phyloP scores from a whole-genome alignment of 2,888 invertebrate genomes.

The Sinhomidia bicolor region DNA sequence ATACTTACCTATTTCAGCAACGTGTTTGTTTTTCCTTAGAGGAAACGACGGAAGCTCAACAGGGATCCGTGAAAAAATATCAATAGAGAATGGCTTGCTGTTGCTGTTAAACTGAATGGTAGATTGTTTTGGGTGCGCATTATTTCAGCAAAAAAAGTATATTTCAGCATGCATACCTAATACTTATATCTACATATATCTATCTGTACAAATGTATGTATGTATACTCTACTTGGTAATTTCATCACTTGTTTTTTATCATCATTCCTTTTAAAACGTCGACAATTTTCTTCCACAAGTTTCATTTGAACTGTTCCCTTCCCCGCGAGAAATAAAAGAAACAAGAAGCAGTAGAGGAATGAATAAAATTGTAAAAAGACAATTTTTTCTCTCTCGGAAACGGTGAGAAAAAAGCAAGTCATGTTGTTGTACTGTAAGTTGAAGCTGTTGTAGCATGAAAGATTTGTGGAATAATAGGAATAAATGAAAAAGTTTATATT shows the following conservation, averaged over 20 bases:
- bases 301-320: conserved; percentile 4
- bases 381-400: background rate
- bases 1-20: conserved; percentile 13
- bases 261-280: conserved; percentile 42
- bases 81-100: background rate
- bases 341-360: background rate
- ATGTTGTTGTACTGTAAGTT: conserved; percentile 24
- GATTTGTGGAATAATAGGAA: conserved; percentile 45
- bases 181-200: background rate
- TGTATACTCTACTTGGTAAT: conserved; percentile 24
- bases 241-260: conserved; percentile 39
- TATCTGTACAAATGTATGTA: too few species aligned
- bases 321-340: background rate
- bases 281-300: conserved; percentile 48
- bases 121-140: background rate
- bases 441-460: conserved; percentile 43
- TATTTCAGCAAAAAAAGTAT: too few species aligned
- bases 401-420: conserved; percentile 24
- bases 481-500: background rate
- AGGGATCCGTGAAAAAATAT: background rate
- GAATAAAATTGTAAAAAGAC: background rate
- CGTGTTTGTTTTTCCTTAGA: background rate
- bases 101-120: background rate
- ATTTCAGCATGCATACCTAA: background rate
- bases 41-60: background rate